phyloP scores from a whole-genome alignment of 1,140 invertebrate genomes.

The Probaryconus sp. region DNA sequence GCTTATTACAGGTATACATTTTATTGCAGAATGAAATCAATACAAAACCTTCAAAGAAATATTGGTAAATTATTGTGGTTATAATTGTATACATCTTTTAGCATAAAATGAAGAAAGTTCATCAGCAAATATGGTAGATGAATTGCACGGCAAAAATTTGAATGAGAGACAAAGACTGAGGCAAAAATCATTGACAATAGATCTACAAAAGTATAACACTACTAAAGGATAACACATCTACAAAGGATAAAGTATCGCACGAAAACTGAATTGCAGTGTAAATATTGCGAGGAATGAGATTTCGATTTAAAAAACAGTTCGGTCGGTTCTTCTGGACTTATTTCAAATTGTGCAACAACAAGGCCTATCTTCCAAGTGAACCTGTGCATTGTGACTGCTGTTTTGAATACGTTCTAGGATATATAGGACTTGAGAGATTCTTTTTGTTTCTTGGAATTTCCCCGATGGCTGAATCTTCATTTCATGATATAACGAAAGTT shows the following conservation, averaged over 20 bases:
- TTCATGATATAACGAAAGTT: too few species aligned
- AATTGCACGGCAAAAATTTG: constrained; percentile 4
- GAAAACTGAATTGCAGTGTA: constrained; percentile 16
- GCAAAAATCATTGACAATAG: constrained; percentile 1
- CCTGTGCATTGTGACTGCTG: too few species aligned
- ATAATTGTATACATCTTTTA: too few species aligned
- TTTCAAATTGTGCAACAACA: too few species aligned
- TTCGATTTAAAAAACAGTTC: neutral
- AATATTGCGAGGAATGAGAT: constrained; percentile 2
- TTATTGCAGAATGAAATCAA: constrained; percentile 12
- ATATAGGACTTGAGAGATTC: too few species aligned
- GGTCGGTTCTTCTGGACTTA: neutral
- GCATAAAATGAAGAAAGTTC: neutral
- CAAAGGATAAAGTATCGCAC: too few species aligned
- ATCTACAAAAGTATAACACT: constrained; percentile 6
- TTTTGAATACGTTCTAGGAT: too few species aligned
- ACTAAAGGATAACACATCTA: constrained; percentile 6
- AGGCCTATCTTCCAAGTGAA: too few species aligned
- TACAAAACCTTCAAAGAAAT: too few species aligned
- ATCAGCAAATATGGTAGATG: constrained; percentile 1
- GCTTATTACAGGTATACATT: constrained; percentile 17
- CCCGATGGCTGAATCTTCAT: too few species aligned
- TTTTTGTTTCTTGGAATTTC: too few species aligned
- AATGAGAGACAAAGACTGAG: constrained; percentile 8
- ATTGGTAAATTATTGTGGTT: neutral